Conservation (phyloP, 2,888 invertebrate genomes). For the Argyra leucocephala region DNA sequence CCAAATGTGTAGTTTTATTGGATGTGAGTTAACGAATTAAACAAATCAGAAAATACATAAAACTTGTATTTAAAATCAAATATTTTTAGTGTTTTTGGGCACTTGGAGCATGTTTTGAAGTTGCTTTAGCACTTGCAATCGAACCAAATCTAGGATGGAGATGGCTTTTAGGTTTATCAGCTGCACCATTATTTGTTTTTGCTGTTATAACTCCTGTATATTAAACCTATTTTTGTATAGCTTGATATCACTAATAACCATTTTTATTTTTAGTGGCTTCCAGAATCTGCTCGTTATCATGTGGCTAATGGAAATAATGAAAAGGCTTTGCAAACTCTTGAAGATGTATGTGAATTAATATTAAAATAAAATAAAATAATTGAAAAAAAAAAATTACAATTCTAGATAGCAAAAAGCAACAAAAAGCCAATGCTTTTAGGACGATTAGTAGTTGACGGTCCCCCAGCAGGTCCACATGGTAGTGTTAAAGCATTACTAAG, state of each 20-base stretch:
- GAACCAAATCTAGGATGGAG: conserved; percentile 89
- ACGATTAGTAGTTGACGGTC: conserved; percentile 69
- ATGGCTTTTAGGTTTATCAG: conserved; percentile 84
- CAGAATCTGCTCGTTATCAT: conserved; percentile 84
- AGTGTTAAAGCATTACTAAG: conserved; percentile 62
- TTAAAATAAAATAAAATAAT: background rate
- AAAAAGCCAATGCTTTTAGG: conserved; percentile 81
- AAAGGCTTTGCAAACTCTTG: conserved; percentile 72
- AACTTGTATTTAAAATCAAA: background rate
- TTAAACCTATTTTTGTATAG: no score
- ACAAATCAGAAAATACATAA: background rate
- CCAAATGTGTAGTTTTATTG: conserved; percentile 87
- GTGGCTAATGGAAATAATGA: conserved; percentile 80
- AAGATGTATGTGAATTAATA: conserved; percentile 48
- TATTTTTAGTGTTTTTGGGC: conserved; percentile 86
- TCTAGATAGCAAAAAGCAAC: conserved; percentile 73
- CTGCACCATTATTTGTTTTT: conserved; percentile 77
- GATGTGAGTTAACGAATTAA: conserved; percentile 59
- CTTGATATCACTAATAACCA: no score
- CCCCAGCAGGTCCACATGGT: conserved; percentile 48
- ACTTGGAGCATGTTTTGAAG: conserved; percentile 87
- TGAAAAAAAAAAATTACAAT: background rate
- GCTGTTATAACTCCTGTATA: conserved; percentile 65
- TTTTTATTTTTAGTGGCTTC: conserved; percentile 61
- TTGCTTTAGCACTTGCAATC: conserved; percentile 75